Base-by-base conservation (phyloP, 2,113 vertebrate species). In the Trichechus manatus region DNA sequence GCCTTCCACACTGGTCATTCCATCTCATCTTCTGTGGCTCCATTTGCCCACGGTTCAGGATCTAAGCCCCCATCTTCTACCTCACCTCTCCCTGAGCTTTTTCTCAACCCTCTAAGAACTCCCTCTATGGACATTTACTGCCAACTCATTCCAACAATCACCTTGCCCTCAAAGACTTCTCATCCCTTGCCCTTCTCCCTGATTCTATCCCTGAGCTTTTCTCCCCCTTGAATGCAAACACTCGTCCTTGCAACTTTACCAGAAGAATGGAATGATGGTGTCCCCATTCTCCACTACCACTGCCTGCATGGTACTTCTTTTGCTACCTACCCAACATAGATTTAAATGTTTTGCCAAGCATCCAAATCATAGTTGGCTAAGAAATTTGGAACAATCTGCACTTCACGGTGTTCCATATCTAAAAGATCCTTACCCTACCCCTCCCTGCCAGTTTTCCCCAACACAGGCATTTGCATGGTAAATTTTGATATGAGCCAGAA, bases 261-360 rank as follows among this genome's bases (percentile, higher is more conserved):
- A 31, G 25, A 47, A 78, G 27, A 78, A 78, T 47, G 75, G 42
- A 78, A 47, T 42, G 25, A 47, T 44, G 29, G 42, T 47, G 42
- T 13, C 42, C 11, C 27, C 27, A 7, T 29, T 78, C 27, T 78
- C 36, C 75, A 47, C 47, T 47, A 29, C 27, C 42, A 29, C 75
- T 78, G 25, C 42, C 75, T 78, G 75, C 75, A 47, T 47, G 29
- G 5, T 95, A 92, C 64, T 9, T n/a, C 42, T 83, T 97, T 93
- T 70, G 27, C 44, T 93, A 78, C 56, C 20, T 8, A n/a, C 44
- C 59, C 47, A 64, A 56, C 80, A 85, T 3, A 50, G 25, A 56
- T 89, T 95, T 86, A 68, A 88, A 87, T 79, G 42, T 75, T 97
- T 93, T 83, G 25, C 23, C 63, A 86, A 74, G 5, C 70, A 25